These are phyloP conservation scores for Melanogrammus aeglefinus DNA, from an alignment of 2,797 vertebrate genomes.

Conservation along the genomic window DNA sequence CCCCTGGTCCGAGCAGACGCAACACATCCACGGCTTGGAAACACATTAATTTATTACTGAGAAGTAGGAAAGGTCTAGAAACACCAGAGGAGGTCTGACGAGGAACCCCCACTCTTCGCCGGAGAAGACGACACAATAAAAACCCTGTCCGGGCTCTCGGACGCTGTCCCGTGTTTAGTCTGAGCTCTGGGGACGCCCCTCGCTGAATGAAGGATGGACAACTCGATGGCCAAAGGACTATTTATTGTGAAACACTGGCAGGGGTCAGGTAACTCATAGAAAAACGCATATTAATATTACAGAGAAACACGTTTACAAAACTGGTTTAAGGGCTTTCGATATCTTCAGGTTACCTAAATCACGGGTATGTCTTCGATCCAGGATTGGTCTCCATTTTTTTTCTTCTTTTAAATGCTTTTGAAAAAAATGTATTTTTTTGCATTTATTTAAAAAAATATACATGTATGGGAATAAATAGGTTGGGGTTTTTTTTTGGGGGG, in stretches of 20 bases:
- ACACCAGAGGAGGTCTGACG: background rate
- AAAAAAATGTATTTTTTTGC: background rate
- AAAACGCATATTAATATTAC: constrained; percentile 6
- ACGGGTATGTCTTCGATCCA: background rate
- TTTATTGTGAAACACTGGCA: constrained; percentile 2
- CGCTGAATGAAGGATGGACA: background rate
- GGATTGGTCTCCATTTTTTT: background rate
- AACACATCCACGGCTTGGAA: background rate
- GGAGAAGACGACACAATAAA: background rate
- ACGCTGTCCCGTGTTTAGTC: background rate
- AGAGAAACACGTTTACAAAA: constrained; percentile 8
- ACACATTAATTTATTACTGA: background rate
- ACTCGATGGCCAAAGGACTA: background rate
- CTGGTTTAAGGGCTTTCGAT: background rate
- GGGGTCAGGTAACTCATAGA: constrained; percentile 3
- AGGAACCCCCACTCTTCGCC: background rate
- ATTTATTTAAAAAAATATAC: constrained; percentile 3
- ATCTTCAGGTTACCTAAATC: background rate
- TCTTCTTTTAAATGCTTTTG: constrained; percentile 1
- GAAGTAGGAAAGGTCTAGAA: constrained; percentile 1
- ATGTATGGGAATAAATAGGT: constrained; percentile 1
- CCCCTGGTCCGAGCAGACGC: background rate
- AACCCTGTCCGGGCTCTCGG: background rate
- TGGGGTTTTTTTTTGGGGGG: background rate
- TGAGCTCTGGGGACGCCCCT: background rate